Base-by-base conservation (phyloP, 2,888 invertebrate genomes). In the Andrena flavipes region DNA sequence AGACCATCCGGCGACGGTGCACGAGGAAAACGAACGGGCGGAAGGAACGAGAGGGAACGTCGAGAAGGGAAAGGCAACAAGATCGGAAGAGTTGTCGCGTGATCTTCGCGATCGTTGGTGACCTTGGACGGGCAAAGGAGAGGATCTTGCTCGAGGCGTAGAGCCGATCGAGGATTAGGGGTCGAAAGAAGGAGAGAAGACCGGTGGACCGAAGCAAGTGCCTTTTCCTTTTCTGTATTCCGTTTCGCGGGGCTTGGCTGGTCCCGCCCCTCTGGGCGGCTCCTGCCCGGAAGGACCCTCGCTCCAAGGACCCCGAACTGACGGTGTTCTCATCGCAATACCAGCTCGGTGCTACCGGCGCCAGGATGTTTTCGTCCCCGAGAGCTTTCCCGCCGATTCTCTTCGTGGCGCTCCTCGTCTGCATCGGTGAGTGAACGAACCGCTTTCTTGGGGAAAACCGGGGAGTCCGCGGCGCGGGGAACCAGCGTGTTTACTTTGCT, bases 301-400 rank as follows among this genome's bases (percentile, higher is more conserved):
- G 64, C 13, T 56, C 56, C 23, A 26, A 56, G 56, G 56, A 56
- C 56, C 26, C 7, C 59, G 60, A 65, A 69, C 64, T 62, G 51
- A 69, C 71, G 74, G 73, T 76, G 59, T 72, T 75, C 64, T 65
- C 16, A 20, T 75, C 49, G 63, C 72, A 60, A 68, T 54, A 63
- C 48, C 16, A 56, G 48, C 59, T 78, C 63, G 42, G 42, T 42
- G 42, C 26, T 60, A 63, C 51, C 78, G 67, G 54, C 60, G 62
- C 5, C 78, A 88, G 62, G 69, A 91, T 91, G 90, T 76, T 87
- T 85, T 89, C 90, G 80, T 81, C 87, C 81, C 86, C 90, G 77
- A 91, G 87, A 76, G 77, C 88, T 80, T 89, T 88, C 84, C 88
- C 90, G 84, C 91, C 90, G 86, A 86, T 89, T 85, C 70, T 91